Base-by-base conservation (phyloP, 2,888 invertebrate species). In the Lasioglossum villosulum region DNA sequence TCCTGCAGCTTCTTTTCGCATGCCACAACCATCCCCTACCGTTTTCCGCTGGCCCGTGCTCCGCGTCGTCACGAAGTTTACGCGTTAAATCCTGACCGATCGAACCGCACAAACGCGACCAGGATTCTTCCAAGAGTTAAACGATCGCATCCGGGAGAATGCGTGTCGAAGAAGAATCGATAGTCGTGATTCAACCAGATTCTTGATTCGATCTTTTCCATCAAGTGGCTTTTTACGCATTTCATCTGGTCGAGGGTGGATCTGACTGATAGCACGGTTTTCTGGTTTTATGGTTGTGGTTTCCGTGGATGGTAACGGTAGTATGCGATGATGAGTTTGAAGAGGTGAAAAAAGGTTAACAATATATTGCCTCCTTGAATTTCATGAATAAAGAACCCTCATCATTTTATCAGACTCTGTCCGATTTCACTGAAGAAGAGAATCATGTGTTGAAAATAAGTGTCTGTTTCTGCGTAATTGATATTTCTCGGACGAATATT, bases 51-150 rank as follows among this genome's bases (percentile, higher is more conserved):
- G 70, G 63, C 77, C 45, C 79, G 34, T 70, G 27, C 63, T 42
- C 12, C 37, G 48, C 75, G 78, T 66, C 77, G 78, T 68, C 76
- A n/a, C 79, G 39, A 88, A 88, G 78, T 88, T 84, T 86, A 81
- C 86, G 84, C 82, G 81, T 82, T 77, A 86, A 86, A 89, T 88
- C 71, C 82, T 78, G 75, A 37, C 72, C 87, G 82, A 84, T 84
- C 34, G 73, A 82, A 83, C 78, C 56, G 63, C 30, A 30, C 63
- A 79, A 56, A 68, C 79, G n/a, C 70, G 48, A 71, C 63, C 63
- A 30, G 63, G 30, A 63, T 78, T 71, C 66, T 74, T 80, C 48
- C 56, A 39, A 39, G 42, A 70, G 81, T 27, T 66, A 63, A 86
- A 84, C 66, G 42, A 71, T 27, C 45, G 77, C 16, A 30, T 30